These are phyloP conservation scores for Gasterosteus nipponicus DNA, from an alignment of 2,113 vertebrate genomes.

Conservation along the genomic window DNA sequence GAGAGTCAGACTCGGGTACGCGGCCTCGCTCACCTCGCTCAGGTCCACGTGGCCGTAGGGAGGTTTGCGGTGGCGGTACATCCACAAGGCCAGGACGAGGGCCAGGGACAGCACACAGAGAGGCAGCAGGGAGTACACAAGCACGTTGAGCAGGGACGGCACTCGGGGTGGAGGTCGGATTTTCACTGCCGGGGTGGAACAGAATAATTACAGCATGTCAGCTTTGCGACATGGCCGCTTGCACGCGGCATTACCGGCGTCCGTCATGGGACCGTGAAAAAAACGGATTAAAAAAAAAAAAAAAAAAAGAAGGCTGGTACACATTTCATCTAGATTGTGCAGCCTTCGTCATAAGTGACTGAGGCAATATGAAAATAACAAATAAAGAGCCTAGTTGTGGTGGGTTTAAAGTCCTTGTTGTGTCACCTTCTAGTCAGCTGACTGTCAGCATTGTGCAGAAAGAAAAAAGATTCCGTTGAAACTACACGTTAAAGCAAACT, in stretches of 20 bases:
- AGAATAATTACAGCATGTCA: constrained; percentile 34
- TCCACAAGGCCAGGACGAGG: constrained; percentile 93
- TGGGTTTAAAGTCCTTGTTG: neutral
- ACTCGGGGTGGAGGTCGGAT: constrained; percentile 83
- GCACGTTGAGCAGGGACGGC: constrained; percentile 89
- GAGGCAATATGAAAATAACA: neutral
- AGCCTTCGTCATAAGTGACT: constrained; percentile 9
- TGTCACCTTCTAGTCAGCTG: neutral
- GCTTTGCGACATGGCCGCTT: constrained; percentile 14
- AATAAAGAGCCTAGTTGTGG: neutral
- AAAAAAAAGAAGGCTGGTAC: neutral
- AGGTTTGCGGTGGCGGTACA: constrained; percentile 95
- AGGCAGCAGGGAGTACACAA: constrained; percentile 94
- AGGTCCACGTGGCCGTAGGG: constrained; percentile 95
- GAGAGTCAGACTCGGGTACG: neutral
- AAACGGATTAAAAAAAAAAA: neutral
- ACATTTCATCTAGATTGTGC: neutral
- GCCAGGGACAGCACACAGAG: constrained; percentile 91
- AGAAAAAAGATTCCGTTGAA: neutral
- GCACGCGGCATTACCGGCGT: neutral
- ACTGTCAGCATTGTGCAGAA: neutral
- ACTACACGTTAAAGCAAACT: neutral
- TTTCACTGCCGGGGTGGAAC: constrained; percentile 71
- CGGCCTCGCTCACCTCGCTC: constrained; percentile 85
- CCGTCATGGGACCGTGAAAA: neutral